Percentiles rank a stretch among this genome's conserved stretches.
These are phyloP conservation scores for Malthinus flaveolus DNA, from an alignment of 2,888 invertebrate genomes.

Conservation along the genomic window DNA sequence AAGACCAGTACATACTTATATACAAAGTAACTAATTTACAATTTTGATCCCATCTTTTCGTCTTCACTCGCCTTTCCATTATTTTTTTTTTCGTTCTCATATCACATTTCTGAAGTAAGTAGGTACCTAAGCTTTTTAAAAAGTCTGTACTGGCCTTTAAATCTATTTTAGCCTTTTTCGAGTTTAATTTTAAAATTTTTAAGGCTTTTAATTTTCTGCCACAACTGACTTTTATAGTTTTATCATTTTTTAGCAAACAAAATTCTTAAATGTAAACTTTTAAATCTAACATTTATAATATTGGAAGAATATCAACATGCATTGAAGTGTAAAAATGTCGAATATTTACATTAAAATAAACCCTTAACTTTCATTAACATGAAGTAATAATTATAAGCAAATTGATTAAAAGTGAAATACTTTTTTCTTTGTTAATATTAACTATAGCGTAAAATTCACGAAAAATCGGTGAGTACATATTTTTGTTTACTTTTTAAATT, in stretches of 20 bases:
- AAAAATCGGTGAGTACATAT: slow-evolving; percentile 31
- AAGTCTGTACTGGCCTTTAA: too few relatives aligned
- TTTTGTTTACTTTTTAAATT: slow-evolving; percentile 30
- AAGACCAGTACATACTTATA: too few relatives aligned
- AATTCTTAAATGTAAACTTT: not conserved
- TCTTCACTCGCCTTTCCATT: too few relatives aligned
- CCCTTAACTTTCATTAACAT: slow-evolving; percentile 26
- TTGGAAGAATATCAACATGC: not conserved
- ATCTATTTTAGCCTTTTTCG: too few relatives aligned
- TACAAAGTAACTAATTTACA: too few relatives aligned
- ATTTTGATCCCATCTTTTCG: too few relatives aligned
- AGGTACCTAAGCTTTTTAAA: too few relatives aligned
- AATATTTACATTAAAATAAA: slow-evolving; percentile 7
- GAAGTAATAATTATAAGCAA: slow-evolving; percentile 6
- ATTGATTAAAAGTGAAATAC: not conserved
- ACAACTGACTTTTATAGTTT: not conserved
- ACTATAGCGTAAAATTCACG: slow-evolving; percentile 18
- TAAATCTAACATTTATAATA: not conserved
- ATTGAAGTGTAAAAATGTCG: not conserved
- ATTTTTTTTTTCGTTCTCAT: too few relatives aligned
- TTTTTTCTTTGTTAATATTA: slow-evolving; percentile 4
- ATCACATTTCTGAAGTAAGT: too few relatives aligned
- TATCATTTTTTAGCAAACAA: not conserved
- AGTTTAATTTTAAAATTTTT: too few relatives aligned
- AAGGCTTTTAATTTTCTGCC: not conserved